Evolutionary conservation across 2,797 vertebrate genomes (phyloP).

Genomic region (Arremon aurantiirostris): DNA sequence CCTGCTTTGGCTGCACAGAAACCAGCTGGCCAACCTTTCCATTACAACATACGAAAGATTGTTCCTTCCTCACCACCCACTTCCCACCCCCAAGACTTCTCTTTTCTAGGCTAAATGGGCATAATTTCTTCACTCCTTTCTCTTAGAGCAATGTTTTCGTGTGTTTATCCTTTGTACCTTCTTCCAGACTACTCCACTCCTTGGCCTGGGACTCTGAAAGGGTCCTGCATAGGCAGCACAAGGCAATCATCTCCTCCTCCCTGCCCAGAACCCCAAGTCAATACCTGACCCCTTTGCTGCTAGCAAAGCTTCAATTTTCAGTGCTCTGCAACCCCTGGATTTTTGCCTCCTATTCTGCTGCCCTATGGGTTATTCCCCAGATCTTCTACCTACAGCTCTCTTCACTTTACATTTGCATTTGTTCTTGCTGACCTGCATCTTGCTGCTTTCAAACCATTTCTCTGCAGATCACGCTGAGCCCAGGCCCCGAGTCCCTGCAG

Average conservation of each 20-base stretch:
- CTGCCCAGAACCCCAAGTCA: not conserved
- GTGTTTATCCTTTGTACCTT: not conserved
- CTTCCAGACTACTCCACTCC: not conserved
- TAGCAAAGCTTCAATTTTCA: not conserved
- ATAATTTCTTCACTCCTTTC: not conserved
- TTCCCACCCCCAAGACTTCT: not conserved
- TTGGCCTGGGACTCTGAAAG: not conserved
- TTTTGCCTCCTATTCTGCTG: constrained; percentile 1
- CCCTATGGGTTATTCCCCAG: not conserved
- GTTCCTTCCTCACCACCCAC: not conserved
- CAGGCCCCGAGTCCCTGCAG: not conserved
- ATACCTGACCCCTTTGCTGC: not conserved
- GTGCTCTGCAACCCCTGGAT: not conserved
- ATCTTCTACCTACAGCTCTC: not conserved
- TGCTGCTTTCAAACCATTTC: not conserved
- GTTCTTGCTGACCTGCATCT: constrained; percentile 9
- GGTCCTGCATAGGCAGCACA: not conserved
- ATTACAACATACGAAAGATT: not conserved
- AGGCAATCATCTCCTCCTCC: not conserved
- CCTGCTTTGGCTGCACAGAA: not conserved
- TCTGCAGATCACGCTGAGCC: not conserved
- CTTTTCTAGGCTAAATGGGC: not conserved
- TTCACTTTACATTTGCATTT: constrained; percentile 27
- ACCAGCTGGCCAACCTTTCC: not conserved
- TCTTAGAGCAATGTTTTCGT: not conserved